A percentile compares a stretch with the other conserved stretches of the same genome.
Evolutionary conservation across 2,888 invertebrate species (phyloP).

Genomic region (Rhyacophila evoluta): DNA sequence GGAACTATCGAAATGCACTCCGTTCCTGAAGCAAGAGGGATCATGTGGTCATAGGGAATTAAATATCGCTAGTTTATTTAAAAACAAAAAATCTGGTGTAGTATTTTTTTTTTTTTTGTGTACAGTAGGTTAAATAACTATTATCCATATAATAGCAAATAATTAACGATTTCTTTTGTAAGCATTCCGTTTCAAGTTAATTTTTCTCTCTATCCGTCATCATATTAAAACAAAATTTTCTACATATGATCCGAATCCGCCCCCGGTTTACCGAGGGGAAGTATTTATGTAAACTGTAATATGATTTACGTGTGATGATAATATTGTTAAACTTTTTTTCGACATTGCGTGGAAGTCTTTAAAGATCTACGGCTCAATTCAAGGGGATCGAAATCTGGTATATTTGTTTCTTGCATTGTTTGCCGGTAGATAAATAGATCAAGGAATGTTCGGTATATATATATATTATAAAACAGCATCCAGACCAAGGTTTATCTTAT

Average conservation of each 20-base stretch:
- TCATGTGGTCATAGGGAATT: conserved; percentile 56
- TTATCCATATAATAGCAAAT: conserved; percentile 50
- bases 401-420: background rate
- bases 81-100: conserved; percentile 49
- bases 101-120: conserved; percentile 52
- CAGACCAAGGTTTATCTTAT: background rate
- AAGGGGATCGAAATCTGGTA: background rate
- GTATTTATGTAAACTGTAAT: background rate
- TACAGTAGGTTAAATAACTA: conserved; percentile 52
- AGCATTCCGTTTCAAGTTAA: conserved; percentile 52
- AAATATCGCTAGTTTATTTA: conserved; percentile 53
- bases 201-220: conserved; percentile 27
- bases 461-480: background rate
- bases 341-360: background rate
- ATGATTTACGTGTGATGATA: background rate
- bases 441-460: background rate
- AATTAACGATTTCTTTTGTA: conserved; percentile 41
- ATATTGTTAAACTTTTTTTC: background rate
- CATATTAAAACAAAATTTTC: conserved; percentile 28
- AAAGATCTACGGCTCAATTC: background rate
- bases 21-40: conserved; percentile 60
- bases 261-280: background rate
- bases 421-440: background rate
- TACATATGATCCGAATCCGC: background rate
- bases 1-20: conserved; percentile 41